Evolutionary conservation across 92 coral and sea anemone genomes (phyloP).

Genomic region (Metridium senile): DNA sequence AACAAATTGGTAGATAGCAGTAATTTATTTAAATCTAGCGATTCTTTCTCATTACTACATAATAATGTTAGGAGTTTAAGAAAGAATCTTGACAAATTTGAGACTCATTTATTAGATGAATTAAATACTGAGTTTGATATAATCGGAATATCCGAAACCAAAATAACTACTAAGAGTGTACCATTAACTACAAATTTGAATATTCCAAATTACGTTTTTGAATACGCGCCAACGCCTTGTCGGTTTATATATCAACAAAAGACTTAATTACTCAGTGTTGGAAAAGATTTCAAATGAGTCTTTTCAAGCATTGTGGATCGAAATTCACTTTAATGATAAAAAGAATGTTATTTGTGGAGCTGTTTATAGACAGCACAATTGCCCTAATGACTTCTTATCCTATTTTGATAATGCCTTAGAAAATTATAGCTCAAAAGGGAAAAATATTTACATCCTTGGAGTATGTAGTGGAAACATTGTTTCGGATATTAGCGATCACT

Average conservation of each 20-base stretch:
- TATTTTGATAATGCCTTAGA: conserved; percentile 50
- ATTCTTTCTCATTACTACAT: conserved; percentile 19
- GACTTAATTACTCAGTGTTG: conserved; percentile 23
- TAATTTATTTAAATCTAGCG: neutral
- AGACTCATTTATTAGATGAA: conserved; percentile 30
- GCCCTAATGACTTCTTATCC: conserved; percentile 42
- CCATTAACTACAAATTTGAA: conserved; percentile 24
- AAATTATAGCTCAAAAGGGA: conserved; percentile 30
- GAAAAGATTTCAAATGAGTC: conserved; percentile 55
- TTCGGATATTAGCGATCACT: too few species aligned
- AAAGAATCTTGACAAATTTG: conserved; percentile 20
- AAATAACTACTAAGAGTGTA: neutral
- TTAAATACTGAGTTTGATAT: conserved; percentile 17
- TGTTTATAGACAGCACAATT: conserved; percentile 57
- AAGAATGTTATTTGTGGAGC: conserved; percentile 43
- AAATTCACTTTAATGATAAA: too few species aligned
- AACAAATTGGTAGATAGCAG: conserved; percentile 21
- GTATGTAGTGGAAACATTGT: too few species aligned
- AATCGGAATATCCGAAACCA: too few species aligned
- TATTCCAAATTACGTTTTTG: conserved; percentile 52
- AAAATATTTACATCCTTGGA: conserved; percentile 41
- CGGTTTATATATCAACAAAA: conserved; percentile 38
- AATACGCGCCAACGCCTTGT: conserved; percentile 59
- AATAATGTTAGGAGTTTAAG: too few species aligned
- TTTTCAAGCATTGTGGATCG: too few species aligned